Conservation (phyloP, 2,888 invertebrate species). For the Anaspis maculata region DNA sequence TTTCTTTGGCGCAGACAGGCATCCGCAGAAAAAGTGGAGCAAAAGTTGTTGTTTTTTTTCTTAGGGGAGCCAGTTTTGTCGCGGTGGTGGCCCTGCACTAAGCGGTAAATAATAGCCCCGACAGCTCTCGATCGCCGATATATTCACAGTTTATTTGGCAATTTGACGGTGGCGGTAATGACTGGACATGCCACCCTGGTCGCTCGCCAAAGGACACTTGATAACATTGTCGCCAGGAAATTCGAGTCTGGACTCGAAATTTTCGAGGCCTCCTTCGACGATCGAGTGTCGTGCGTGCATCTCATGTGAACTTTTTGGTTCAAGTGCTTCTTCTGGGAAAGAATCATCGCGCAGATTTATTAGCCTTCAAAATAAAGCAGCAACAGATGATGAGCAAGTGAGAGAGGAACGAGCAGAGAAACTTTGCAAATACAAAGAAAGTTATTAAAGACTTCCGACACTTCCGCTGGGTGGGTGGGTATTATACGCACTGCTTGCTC, state of each 20-base stretch:
- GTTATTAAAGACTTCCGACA: constrained; percentile 12
- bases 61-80: too few relatives aligned
- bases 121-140: too few relatives aligned
- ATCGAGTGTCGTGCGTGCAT: constrained; percentile 3
- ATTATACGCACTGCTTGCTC: too few relatives aligned
- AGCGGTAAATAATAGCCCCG: too few relatives aligned
- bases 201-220: constrained; percentile 5
- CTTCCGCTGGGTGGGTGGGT: constrained; percentile 7
- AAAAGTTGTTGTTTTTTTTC: too few relatives aligned
- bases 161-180: too few relatives aligned
- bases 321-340: constrained; percentile 10
- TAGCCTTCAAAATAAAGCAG: constrained; percentile 4
- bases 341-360: constrained; percentile 10
- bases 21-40: too few relatives aligned
- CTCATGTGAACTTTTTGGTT: constrained; percentile 8
- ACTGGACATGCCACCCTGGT: not conserved
- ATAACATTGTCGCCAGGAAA: constrained; percentile 15
- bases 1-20: too few relatives aligned
- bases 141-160: too few relatives aligned
- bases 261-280: constrained; percentile 8
- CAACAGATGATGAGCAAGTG: constrained; percentile 2
- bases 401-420: constrained; percentile 8
- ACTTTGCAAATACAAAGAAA: too few relatives aligned
- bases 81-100: too few relatives aligned
- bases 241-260: constrained; percentile 10